Base-by-base conservation (phyloP, 2,888 invertebrate genomes). In the Phortica magna region DNA sequence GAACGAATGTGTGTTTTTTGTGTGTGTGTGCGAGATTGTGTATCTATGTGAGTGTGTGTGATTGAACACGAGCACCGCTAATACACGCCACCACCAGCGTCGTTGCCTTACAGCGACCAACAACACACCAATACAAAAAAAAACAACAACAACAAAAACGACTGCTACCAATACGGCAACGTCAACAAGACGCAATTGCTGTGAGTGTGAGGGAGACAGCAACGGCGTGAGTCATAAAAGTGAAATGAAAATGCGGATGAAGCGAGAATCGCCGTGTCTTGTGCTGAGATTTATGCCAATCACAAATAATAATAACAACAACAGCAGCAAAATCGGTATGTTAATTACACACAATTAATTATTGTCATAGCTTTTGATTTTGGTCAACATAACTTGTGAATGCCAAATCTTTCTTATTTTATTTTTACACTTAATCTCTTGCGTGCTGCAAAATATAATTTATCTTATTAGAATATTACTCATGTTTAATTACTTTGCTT, bases 181-280 rank as follows among this genome's bases (percentile, higher is more conserved):
- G 81, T 82, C 83, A 83, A 81, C 79, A 83, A 80, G 79, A 88
- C 86, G 83, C 83, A 87, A 83, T 79, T 80, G 81, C 85, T 84
- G 83, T 84, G 85, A 85, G 90, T 85, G 88, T 82, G 89, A 90
- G 83, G 86, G 85, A 77, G 88, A 90, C 82, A 84, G 90, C 87
- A 88, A 88, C 88, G 89, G 90, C 88, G 91, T 92, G 91, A 91
- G 90, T 91, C 91, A 92, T 89, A 91, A 89, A 91, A 92, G 91
- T 92, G 91, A 92, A 91, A 92, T 91, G 90, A 92, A 92, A 90
- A 94, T 94, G 94, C 93, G 94, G 92, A 93, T 94, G 89, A 95
- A 94, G 92, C 93, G 94, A 91, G 94, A 94, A 90, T 93, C 94
- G 82, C 94, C 94, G 84, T 94, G 94, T 90, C 93, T 95, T 83